A percentile compares a stretch with the other conserved stretches of the same genome.
Conservation (phyloP, 2,113 vertebrate genomes). For the Carollia perspicillata region DNA sequence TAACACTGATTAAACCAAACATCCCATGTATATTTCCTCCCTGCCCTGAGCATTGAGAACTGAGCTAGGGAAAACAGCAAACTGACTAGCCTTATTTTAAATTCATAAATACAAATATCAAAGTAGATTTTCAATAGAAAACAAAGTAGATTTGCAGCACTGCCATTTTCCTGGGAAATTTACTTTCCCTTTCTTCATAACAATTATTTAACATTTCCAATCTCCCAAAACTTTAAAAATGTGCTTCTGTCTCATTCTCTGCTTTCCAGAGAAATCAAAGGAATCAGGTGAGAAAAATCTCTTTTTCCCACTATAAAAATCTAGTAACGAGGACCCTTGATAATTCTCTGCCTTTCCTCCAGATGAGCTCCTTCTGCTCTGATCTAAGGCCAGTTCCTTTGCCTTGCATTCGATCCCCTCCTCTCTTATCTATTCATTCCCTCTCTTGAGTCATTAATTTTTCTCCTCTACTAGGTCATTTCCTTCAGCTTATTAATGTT, state of each 20-base stretch:
- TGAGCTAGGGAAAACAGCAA: neutral
- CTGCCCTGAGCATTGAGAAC: neutral
- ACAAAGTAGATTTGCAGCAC: neutral
- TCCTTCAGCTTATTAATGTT: neutral
- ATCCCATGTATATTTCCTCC: neutral
- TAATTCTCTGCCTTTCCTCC: neutral
- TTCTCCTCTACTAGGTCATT: neutral
- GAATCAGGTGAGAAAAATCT: neutral
- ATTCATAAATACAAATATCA: neutral
- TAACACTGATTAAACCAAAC: neutral
- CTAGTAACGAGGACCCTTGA: neutral
- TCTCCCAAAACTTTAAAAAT: neutral
- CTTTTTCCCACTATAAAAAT: neutral
- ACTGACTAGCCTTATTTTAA: neutral
- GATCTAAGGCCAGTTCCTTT: neutral
- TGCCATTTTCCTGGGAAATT: neutral
- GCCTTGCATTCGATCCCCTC: neutral
- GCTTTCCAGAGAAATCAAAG: neutral
- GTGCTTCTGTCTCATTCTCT: neutral
- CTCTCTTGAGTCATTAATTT: neutral
- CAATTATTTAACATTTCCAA: neutral
- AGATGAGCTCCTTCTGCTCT: neutral
- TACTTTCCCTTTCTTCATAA: neutral
- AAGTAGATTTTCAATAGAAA: neutral
- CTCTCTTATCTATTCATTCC: neutral